Conservation (phyloP, 2,797 vertebrate genomes). For the Alexandromys oeconomus region DNA sequence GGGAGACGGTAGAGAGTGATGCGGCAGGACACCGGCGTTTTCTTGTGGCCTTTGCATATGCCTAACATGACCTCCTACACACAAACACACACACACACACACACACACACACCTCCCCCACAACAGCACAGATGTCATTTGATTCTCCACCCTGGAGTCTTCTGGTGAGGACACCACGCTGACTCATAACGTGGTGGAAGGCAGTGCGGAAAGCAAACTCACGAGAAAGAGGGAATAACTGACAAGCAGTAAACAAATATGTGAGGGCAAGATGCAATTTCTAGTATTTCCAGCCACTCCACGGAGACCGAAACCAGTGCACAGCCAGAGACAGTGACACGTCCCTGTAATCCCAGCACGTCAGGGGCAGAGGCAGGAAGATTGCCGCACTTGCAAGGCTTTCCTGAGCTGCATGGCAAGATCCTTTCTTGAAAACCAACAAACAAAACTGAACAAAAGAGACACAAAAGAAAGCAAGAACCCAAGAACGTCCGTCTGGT, state of each 20-base stretch:
- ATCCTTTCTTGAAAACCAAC: not conserved
- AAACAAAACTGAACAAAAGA: not conserved
- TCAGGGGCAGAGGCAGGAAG: not conserved
- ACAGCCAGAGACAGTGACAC: not conserved
- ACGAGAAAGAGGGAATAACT: not conserved
- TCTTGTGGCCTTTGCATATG: not conserved
- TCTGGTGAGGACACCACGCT: not conserved
- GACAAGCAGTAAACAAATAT: not conserved
- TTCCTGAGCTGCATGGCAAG: not conserved
- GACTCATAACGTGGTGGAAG: not conserved
- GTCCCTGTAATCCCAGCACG: not conserved
- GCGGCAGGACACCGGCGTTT: not conserved
- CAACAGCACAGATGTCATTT: not conserved
- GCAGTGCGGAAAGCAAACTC: not conserved
- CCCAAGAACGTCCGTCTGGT: not conserved
- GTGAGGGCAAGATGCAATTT: not conserved
- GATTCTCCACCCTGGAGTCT: not conserved
- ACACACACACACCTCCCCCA: not conserved
- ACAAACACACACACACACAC: no score
- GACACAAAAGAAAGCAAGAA: not conserved
- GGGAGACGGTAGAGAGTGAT: not conserved
- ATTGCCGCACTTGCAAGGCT: not conserved
- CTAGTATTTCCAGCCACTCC: not conserved
- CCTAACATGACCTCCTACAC: not conserved
- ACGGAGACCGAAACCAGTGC: not conserved